Evolutionary conservation across 1,140 invertebrate species (phyloP).

Genomic region (Tetramorium parvispinum): DNA sequence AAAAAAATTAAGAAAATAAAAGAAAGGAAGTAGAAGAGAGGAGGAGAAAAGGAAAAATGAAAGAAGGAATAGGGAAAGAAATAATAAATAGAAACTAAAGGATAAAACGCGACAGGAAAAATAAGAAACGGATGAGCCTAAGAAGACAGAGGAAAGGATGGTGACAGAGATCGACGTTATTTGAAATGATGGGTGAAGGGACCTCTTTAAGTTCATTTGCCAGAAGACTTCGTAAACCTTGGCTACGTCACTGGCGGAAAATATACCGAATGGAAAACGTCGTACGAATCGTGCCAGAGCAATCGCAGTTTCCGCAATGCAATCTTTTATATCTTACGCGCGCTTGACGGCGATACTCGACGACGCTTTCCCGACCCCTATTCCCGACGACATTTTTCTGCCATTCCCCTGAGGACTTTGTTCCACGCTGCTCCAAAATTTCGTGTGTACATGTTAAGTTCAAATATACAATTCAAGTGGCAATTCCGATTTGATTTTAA

Average conservation of each 20-base stretch:
- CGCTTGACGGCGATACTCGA: slow-evolving; percentile 41
- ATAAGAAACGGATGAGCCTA: neutral
- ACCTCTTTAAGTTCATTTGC: slow-evolving; percentile 14
- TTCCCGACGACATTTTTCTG: slow-evolving; percentile 31
- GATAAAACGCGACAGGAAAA: slow-evolving; percentile 1
- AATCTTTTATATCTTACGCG: slow-evolving; percentile 52
- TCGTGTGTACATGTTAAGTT: neutral
- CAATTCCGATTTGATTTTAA: neutral
- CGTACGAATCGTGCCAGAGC: slow-evolving; percentile 38
- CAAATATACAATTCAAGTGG: neutral
- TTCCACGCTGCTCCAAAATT: slow-evolving; percentile 26
- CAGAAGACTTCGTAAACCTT: slow-evolving; percentile 9
- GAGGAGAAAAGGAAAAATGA: neutral
- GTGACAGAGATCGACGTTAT: slow-evolving; percentile 19
- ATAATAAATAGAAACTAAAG: neutral
- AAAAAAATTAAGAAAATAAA: neutral
- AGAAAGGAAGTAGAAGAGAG: no score
- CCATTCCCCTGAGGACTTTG: slow-evolving; percentile 13
- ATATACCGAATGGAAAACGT: slow-evolving; percentile 49
- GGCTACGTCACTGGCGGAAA: slow-evolving; percentile 26
- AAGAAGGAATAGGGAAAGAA: neutral
- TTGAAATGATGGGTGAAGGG: slow-evolving; percentile 32
- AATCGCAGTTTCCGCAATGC: slow-evolving; percentile 33
- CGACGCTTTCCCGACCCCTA: slow-evolving; percentile 12
- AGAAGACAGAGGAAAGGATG: neutral